phyloP scores from a whole-genome alignment of 2,797 vertebrate genomes.

The Chelon labrosus region DNA sequence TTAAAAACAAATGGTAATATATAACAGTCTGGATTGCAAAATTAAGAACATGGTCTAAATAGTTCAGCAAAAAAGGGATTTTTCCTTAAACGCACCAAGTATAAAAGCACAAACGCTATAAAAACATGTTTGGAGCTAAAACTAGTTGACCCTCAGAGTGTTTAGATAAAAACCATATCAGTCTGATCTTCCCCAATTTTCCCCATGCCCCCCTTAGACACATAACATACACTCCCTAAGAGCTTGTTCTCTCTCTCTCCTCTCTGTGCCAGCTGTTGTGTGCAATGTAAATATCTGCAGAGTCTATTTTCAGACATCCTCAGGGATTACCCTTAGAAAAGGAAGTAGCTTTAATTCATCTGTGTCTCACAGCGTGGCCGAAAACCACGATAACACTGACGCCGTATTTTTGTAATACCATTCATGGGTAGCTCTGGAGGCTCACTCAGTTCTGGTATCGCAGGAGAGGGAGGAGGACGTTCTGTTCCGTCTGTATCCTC shows the following conservation, averaged over 20 bases:
- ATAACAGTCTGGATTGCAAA: background rate
- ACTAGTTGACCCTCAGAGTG: conserved; percentile 22
- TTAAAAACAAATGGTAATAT: background rate
- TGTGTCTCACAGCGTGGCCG: conserved; percentile 31
- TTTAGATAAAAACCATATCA: conserved; percentile 38
- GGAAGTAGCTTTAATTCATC: conserved; percentile 58
- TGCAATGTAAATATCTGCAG: conserved; percentile 59
- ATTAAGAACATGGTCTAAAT: background rate
- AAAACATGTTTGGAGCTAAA: conserved; percentile 27
- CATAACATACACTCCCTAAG: conserved; percentile 41
- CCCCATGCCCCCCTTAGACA: conserved; percentile 34
- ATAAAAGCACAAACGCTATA: background rate
- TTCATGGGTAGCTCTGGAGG: conserved; percentile 56
- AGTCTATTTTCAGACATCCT: conserved; percentile 66
- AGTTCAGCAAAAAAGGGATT: background rate
- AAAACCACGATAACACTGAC: conserved; percentile 20
- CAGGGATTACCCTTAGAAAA: conserved; percentile 49
- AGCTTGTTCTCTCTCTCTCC: conserved; percentile 31
- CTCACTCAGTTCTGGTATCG: conserved; percentile 50
- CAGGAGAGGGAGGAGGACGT: conserved; percentile 39
- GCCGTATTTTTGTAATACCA: conserved; percentile 66
- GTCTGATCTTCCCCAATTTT: conserved; percentile 11
- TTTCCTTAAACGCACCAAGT: background rate
- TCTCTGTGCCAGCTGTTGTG: conserved; percentile 60
- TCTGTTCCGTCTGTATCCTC: conserved; percentile 21